Evolutionary conservation across 2,888 invertebrate species (phyloP), one percentile per base, ranked within the genome.

Genomic region (Nephrotoma appendiculata): DNA sequence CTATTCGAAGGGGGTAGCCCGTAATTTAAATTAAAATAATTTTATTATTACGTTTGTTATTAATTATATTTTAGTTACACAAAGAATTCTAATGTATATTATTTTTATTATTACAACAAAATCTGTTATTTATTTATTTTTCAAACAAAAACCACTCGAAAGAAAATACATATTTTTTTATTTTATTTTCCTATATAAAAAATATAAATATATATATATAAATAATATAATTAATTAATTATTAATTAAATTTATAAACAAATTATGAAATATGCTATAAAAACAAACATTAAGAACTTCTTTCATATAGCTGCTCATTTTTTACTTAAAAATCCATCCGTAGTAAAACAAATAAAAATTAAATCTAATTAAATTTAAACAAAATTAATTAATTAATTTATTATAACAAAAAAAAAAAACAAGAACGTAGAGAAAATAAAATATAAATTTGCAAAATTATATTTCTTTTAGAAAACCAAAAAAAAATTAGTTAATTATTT

Each of bases 1-100:
- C 90, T 92, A 85, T 92, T 92, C 89, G 92, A 92, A 89, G 92
- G 92, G 88, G 91, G 90, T 88, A 92, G 92, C 87, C 92, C 92
- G 90, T 91, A 91, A 91, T 87, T 87, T 87, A 87, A 87, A 85
- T n/a, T 85, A 84, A 45, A 85, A n/a, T 15, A 42, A 15, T 85
- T 83, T 41, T 83, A 83, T 31, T 31, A 83, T 41, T 43, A 31
- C 31, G 3, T 42, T 42, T 42, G 42, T 42, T 42, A 84, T 42
- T 42, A n/a, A 41, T 31, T 41, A 84, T 31, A 31, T 31, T 43
- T 83, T 52, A 52, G 12, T 83, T 83, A n/a, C 31, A 83, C 83
- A 83, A 83, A 83, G 12, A 48, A 12, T 48, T 48, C 1, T 48
- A 2, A 48, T 11, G 2, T 48, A n/a, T 48, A 12, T 84, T 84